Percentiles rank a stretch among this genome's conserved stretches.
phyloP scores from a whole-genome alignment of 2,113 vertebrate genomes.

The Coturnix japonica region DNA sequence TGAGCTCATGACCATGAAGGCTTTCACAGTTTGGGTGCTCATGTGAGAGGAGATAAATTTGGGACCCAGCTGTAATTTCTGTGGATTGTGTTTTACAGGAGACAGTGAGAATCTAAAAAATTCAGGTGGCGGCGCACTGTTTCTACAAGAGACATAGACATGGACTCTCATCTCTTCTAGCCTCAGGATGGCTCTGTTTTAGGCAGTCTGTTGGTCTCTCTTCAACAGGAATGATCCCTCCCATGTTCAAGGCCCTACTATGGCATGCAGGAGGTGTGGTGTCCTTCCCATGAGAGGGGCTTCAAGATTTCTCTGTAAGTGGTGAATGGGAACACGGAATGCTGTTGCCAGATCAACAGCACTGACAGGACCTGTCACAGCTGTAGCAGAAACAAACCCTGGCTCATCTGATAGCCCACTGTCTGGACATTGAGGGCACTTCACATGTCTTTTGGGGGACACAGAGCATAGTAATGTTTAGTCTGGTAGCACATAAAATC shows the following conservation, averaged over 20 bases:
- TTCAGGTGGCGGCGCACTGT: background rate
- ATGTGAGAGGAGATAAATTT: background rate
- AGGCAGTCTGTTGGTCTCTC: background rate
- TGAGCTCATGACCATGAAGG: background rate
- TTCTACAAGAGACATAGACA: background rate
- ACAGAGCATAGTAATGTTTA: background rate
- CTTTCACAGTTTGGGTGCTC: background rate
- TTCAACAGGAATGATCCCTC: background rate
- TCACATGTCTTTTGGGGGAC: rapidly evolving
- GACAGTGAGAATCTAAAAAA: background rate
- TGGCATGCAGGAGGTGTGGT: background rate
- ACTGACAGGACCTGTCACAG: background rate
- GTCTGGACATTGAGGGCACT: background rate
- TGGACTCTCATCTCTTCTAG: background rate
- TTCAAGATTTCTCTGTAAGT: background rate
- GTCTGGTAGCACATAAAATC: background rate
- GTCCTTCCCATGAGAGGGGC: background rate
- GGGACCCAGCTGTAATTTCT: background rate
- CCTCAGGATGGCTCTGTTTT: background rate
- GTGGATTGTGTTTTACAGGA: background rate
- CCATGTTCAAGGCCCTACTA: background rate
- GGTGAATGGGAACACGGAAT: background rate
- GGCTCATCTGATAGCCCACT: background rate
- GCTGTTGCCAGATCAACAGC: background rate
- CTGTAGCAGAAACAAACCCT: background rate